phyloP scores from a whole-genome alignment of 2,797 vertebrate genomes.

The Aotus griseimembra region DNA sequence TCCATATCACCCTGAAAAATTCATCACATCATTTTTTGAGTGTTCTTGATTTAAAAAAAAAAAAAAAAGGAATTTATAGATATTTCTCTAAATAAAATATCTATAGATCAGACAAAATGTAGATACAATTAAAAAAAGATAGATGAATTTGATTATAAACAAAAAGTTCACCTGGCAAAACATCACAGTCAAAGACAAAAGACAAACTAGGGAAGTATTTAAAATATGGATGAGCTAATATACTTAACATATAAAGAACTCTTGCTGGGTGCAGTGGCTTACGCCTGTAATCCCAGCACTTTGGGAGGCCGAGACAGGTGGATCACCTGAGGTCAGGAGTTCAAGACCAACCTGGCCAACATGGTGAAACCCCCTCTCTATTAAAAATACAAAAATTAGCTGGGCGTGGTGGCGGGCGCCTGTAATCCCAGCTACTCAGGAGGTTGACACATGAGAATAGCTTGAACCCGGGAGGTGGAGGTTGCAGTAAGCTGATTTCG shows the following conservation, averaged over 20 bases:
- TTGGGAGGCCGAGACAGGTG: too few species aligned
- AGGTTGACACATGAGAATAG: too few species aligned
- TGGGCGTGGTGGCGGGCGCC: accelerated
- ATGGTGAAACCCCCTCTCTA: too few species aligned
- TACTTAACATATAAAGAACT: background rate
- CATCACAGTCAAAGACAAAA: background rate
- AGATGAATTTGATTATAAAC: background rate
- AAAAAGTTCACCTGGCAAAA: background rate
- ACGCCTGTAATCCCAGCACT: too few species aligned
- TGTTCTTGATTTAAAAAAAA: background rate
- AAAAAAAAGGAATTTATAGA: background rate
- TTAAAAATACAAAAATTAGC: too few species aligned
- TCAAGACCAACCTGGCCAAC: too few species aligned
- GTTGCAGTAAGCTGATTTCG: too few species aligned
- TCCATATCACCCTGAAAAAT: background rate
- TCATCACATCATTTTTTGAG: background rate
- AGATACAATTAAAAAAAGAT: background rate
- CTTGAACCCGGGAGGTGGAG: too few species aligned
- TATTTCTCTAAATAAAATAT: background rate
- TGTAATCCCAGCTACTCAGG: too few species aligned
- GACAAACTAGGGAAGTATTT: background rate
- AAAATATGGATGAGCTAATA: background rate
- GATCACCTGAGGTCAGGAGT: too few species aligned
- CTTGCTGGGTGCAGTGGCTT: too few species aligned
- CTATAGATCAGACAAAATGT: background rate